phyloP scores from a whole-genome alignment of 2,113 vertebrate species.

The Tinamus guttatus region DNA sequence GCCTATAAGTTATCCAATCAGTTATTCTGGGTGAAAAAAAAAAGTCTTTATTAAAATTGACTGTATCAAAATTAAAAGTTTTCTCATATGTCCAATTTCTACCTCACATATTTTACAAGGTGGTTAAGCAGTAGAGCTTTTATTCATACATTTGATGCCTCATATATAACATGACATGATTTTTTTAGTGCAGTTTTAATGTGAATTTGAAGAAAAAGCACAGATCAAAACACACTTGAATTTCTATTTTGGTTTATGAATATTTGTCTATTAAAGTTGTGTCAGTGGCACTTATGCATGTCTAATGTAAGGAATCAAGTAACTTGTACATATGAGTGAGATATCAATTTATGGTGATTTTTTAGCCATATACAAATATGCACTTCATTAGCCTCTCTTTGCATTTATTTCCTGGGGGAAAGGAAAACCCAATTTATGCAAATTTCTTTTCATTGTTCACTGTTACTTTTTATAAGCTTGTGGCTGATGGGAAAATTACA shows the following conservation, averaged over 20 bases:
- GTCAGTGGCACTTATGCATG: neutral
- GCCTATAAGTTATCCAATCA: neutral
- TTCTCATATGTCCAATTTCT: neutral
- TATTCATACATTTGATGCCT: neutral
- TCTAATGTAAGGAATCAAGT: slow-evolving; percentile 22
- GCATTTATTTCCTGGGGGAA: neutral
- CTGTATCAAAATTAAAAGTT: neutral
- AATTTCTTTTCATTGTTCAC: neutral
- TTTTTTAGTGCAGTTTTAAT: neutral
- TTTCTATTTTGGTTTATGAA: slow-evolving; percentile 4
- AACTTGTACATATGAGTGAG: neutral
- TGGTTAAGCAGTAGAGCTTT: neutral
- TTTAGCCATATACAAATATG: neutral
- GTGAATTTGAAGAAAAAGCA: neutral
- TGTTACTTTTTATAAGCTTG: neutral
- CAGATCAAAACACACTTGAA: neutral
- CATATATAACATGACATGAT: neutral
- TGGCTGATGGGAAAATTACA: neutral
- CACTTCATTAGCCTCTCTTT: neutral
- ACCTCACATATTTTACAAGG: neutral
- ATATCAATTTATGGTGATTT: neutral
- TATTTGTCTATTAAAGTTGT: neutral
- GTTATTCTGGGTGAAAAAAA: neutral
- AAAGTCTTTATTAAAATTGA: neutral
- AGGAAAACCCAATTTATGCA: neutral